These are phyloP conservation scores for Philypnodon macrostomus DNA, from an alignment of 2,797 vertebrate genomes.

Conservation along the genomic window DNA sequence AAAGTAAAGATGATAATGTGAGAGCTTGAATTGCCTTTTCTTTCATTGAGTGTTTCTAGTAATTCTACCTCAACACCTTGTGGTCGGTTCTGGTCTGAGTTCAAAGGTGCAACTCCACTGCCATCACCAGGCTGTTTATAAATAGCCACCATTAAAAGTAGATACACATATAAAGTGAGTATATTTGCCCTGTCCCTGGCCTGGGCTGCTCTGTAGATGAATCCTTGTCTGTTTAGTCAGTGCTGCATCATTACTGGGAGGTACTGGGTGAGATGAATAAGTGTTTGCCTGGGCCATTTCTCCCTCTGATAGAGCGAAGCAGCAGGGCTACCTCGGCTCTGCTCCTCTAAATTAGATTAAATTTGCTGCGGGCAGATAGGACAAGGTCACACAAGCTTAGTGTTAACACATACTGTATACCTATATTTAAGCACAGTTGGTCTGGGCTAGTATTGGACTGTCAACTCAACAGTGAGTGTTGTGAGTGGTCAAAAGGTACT, in stretches of 20 bases:
- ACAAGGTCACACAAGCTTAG: slow-evolving; percentile 50
- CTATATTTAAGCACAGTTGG: slow-evolving; percentile 19
- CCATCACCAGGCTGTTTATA: no score
- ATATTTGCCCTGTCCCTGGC: slow-evolving; percentile 4
- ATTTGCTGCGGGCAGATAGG: slow-evolving; percentile 37
- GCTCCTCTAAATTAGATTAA: slow-evolving; percentile 47
- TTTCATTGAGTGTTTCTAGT: no score
- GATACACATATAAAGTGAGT: background rate
- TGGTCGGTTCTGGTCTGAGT: background rate
- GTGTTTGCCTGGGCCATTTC: slow-evolving; percentile 60
- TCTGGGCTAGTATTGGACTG: background rate
- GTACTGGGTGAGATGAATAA: slow-evolving; percentile 41
- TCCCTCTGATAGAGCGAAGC: slow-evolving; percentile 66
- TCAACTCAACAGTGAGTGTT: no score
- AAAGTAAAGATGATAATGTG: no score
- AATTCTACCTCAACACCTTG: no score
- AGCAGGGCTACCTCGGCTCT: slow-evolving; percentile 33
- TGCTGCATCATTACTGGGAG: slow-evolving; percentile 46
- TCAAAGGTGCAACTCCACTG: background rate
- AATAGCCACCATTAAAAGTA: background rate
- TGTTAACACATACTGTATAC: slow-evolving; percentile 17
- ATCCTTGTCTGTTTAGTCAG: slow-evolving; percentile 52
- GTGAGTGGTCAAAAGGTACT: slow-evolving; percentile 1
- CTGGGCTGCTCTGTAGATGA: slow-evolving; percentile 34
- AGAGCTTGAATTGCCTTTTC: no score